Conservation (phyloP, 1,140 invertebrate genomes). For the Brachionus angularis region DNA sequence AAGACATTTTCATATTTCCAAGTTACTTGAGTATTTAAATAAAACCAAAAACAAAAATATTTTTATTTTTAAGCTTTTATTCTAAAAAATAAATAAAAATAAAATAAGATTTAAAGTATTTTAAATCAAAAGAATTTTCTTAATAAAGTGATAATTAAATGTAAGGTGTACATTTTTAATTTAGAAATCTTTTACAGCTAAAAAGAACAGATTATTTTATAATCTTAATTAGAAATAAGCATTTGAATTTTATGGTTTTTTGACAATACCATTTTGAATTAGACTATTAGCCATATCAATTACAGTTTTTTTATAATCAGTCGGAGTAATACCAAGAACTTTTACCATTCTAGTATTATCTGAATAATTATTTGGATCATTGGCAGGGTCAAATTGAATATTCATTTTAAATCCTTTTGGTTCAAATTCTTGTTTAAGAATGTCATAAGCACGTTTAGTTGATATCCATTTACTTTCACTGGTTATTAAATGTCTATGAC, state of each 20-base stretch:
- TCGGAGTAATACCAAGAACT: slow-evolving; percentile 55
- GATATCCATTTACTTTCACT: slow-evolving; percentile 25
- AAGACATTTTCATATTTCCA: too few species aligned
- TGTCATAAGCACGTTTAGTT: not conserved
- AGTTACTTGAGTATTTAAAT: too few species aligned
- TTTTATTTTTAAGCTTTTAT: too few species aligned
- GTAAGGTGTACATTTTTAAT: too few species aligned
- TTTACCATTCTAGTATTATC: slow-evolving; percentile 51
- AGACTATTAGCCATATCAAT: slow-evolving; percentile 60
- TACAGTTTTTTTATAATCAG: slow-evolving; percentile 55
- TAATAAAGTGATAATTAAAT: too few species aligned
- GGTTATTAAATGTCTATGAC: slow-evolving; percentile 46
- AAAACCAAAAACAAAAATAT: too few species aligned
- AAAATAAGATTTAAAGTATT: too few species aligned
- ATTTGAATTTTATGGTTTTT: slow-evolving; percentile 49
- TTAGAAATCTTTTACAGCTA: too few species aligned
- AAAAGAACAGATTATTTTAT: too few species aligned
- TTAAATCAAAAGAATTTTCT: too few species aligned
- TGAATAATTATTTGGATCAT: not conserved
- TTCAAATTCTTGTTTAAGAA: slow-evolving; percentile 1
- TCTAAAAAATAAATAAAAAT: too few species aligned
- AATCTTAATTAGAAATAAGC: not conserved
- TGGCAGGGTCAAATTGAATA: not conserved
- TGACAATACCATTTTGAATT: slow-evolving; percentile 59
- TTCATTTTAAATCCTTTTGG: slow-evolving; percentile 32